Evolutionary conservation across 2,797 vertebrate species (phyloP), one percentile per base, ranked within the genome.

Genomic region (Fistularia commersonii): DNA sequence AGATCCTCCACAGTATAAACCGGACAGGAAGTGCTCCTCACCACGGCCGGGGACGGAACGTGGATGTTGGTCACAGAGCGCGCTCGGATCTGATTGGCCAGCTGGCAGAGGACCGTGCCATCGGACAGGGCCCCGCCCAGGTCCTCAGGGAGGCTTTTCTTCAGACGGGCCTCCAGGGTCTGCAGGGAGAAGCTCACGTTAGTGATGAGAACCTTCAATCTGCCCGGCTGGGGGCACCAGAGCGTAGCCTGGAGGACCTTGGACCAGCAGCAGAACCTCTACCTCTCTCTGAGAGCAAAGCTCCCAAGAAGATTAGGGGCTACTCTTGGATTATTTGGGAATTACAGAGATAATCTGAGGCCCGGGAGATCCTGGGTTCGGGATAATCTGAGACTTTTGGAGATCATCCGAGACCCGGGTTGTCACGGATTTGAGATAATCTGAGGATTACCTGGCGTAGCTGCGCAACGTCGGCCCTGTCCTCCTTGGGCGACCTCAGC

Each of bases 41-140:
- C 94, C 90, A 95, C 94, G 8, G 93, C 94, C 2, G 94, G 95
- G 0, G 94, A 96, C 15, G 94, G 93, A 48, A 95, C 83, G 38
- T 97, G 92, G 73, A 95, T 95, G 81, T 92, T 92, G 54, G 91
- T 88, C 51, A 97, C 91, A 0, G 90, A 84, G 10, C 93, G 92
- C 0, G 93, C 91, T 7, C 89, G 83, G 5, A 96, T 80, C 11
- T 93, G 90, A 64, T 96, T 95, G 52, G 86, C 91, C 74, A 97
- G 83, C 70, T 95, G 93, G 69, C 94, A 94, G 15, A 96, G 93
- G 49, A 91, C 5, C 8, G 92, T 92, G 31, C 93, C 93, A 0
- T 92, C 90, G 63, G 89, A 87, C 37, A 95, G 69, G 4, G 90
- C 90, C 44, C 93, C 93, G 0, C 88, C 85, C 34, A 96, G 76